A percentile compares a stretch with the other conserved stretches of the same genome.
These are phyloP conservation scores for Epinephelus awoara DNA, from an alignment of 2,797 vertebrate genomes.

Conservation along the genomic window DNA sequence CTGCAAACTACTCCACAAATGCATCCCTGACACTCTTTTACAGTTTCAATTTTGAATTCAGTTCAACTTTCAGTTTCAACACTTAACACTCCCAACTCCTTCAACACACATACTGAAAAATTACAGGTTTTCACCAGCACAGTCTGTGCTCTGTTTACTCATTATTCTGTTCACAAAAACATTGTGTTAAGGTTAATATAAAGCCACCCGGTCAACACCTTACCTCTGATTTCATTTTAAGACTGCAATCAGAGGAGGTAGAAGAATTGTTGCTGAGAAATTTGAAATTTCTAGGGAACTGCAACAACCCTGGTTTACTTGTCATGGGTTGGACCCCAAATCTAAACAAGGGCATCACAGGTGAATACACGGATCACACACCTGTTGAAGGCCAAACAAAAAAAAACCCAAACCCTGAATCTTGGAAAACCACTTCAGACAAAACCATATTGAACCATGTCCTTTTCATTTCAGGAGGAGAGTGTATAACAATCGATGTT, in stretches of 20 bases:
- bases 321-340: constrained; percentile 22
- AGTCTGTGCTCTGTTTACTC: not conserved
- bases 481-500: constrained; percentile 56
- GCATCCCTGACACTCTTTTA: not conserved
- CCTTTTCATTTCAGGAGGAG: constrained; percentile 42
- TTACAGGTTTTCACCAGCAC: not conserved
- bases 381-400: constrained; percentile 54
- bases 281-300: not conserved
- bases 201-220: not conserved
- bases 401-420: constrained; percentile 21
- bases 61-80: not conserved
- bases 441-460: constrained; percentile 49
- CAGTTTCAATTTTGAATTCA: not conserved
- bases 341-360: constrained; percentile 20
- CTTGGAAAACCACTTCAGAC: constrained; percentile 45
- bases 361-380: constrained; percentile 21
- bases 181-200: not conserved
- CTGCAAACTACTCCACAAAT: not conserved
- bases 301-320: not conserved
- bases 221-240: not conserved
- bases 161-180: not conserved
- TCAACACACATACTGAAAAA: not conserved
- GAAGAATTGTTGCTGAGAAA: not conserved
- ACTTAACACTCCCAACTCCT: not conserved
- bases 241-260: too few species aligned